Base-by-base conservation (phyloP, 2,797 vertebrate species). In the Mallotus villosus region DNA sequence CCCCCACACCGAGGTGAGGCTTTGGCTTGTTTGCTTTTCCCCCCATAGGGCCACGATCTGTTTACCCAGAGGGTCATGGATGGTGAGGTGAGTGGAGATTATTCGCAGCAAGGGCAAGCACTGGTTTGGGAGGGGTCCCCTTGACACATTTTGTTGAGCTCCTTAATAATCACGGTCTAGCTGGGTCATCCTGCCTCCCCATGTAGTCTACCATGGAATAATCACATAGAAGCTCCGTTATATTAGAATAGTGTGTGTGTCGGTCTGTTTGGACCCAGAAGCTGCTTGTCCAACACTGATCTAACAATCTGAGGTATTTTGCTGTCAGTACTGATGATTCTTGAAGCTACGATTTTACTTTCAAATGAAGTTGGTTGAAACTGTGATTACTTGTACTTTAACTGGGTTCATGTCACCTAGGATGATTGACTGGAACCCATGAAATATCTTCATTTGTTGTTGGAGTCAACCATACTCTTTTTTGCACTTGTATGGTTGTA, bases 51-150 rank as follows among this genome's bases (percentile, higher is more conserved):
- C 67, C 57, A 2, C 25, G 67, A 63, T 75, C 69, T 86, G 84
- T 90, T 89, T 89, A 82, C 78, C 75, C 79, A 83, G 68, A 79
- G 71, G 81, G 81, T 83, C 80, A 82, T 66, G 51, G 66, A 67
- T 76, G 21, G 41, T 69, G 76, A 88, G 81, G 84, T 78, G 62
- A 81, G 68, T 73, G 19, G 66, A 82, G 59, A 74, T 72, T 27
- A 51, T 21, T 22, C 46, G 61, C 71, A 77, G 78, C 65, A 87
- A 88, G 84, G 83, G 73, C 77, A 81, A 74, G 73, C 57, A 16
- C 68, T 34, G 53, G 70, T 74, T 66, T 76, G 70, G 71, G 41
- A 46, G 9, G 41, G 41, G 41, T 46, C 12, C 41, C 12, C 41
- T 12, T 46, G 41, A 0, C 41, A 46, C 41, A 14, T 14, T 74